Percentiles rank a stretch among this genome's conserved stretches.
Evolutionary conservation across 2,113 vertebrate species (phyloP).

Genomic region (Gambusia affinis): DNA sequence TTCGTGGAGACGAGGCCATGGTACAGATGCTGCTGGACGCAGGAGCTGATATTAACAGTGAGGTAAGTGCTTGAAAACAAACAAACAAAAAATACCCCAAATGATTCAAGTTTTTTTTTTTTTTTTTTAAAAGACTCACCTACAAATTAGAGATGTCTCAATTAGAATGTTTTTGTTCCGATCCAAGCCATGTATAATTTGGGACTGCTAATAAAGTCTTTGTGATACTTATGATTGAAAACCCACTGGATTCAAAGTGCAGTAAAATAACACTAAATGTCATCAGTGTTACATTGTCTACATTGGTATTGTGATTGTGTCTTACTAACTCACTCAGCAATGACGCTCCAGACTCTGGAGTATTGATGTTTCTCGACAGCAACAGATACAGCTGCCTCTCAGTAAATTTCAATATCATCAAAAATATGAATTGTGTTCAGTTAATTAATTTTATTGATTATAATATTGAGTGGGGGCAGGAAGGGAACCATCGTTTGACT

Average conservation of each 20-base stretch:
- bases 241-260: not conserved
- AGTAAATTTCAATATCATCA: not conserved
- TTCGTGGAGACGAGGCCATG: constrained; percentile 98
- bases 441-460: not conserved
- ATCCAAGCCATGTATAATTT: not conserved
- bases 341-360: not conserved
- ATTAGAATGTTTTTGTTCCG: not conserved
- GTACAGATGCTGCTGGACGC: constrained; percentile 99
- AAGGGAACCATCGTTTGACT: not conserved
- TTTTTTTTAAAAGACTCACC: not conserved
- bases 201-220: not conserved
- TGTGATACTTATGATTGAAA: not conserved
- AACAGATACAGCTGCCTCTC: not conserved
- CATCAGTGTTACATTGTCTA: not conserved
- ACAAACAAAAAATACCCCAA: not conserved
- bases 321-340: not conserved
- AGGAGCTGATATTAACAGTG: constrained; percentile 96
- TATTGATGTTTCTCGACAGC: not conserved
- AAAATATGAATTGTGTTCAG: not conserved
- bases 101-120: not conserved
- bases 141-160: not conserved
- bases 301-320: not conserved
- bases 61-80: constrained; percentile 83
- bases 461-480: too few species aligned
- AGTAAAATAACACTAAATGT: not conserved